Percentiles rank a stretch among this genome's conserved stretches.
phyloP scores from a whole-genome alignment of 1,140 invertebrate genomes.

The Antheraea mylitta region DNA sequence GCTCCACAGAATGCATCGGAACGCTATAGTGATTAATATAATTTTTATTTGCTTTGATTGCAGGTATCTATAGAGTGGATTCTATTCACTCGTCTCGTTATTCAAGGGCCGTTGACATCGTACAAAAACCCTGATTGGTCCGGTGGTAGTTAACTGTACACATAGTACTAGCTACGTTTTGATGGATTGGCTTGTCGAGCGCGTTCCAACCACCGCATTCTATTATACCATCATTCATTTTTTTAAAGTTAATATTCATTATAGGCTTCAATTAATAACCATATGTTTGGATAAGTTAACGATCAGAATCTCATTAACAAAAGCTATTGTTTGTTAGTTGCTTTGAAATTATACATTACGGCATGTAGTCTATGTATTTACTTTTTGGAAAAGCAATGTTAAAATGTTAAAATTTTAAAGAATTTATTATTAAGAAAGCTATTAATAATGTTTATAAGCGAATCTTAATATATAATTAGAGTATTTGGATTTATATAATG shows the following conservation, averaged over 20 bases:
- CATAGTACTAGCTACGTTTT: conserved; percentile 46
- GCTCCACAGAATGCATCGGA: conserved; percentile 38
- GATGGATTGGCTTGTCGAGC: conserved; percentile 50
- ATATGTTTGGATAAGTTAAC: conserved; percentile 31
- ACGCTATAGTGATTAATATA: conserved; percentile 55
- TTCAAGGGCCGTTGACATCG: conserved; percentile 55
- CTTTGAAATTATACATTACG: conserved; percentile 4
- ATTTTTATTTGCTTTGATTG: conserved; percentile 63
- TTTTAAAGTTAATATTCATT: conserved; percentile 54
- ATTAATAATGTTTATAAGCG: no score
- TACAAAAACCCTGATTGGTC: conserved; percentile 53
- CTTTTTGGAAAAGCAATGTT: not conserved
- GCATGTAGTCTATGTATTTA: conserved; percentile 6
- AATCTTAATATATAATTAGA: no score
- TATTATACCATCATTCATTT: conserved; percentile 44
- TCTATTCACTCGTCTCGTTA: conserved; percentile 42
- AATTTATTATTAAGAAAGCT: no score
- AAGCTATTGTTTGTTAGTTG: conserved; percentile 8
- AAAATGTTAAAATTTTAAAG: not conserved
- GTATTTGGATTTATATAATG: no score
- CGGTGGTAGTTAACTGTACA: conserved; percentile 43
- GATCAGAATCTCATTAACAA: conserved; percentile 22
- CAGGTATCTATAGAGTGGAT: conserved; percentile 36
- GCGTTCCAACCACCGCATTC: conserved; percentile 25
- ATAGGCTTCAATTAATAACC: conserved; percentile 45